Percentiles rank a stretch among this genome's conserved stretches.
Conservation (phyloP, 2,888 invertebrate genomes). For the Melinaea marsaeus region DNA sequence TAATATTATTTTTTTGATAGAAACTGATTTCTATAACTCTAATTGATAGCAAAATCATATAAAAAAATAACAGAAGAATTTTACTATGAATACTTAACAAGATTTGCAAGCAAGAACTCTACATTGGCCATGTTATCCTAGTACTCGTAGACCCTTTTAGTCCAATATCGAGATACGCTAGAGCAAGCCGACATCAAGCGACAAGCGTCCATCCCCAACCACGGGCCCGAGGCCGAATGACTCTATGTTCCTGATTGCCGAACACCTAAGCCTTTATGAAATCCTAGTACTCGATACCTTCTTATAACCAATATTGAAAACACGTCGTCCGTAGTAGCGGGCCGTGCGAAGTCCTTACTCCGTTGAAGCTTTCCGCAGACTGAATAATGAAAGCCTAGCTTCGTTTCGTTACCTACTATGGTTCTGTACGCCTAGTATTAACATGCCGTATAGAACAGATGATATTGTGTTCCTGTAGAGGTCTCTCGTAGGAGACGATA, state of each 20-base stretch:
- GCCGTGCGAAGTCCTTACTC: conserved; percentile 5
- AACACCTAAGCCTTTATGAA: conserved; percentile 33
- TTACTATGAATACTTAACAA: background rate
- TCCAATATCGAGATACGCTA: conserved; percentile 23
- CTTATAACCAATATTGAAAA: conserved; percentile 16
- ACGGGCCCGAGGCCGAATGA: conserved; percentile 27
- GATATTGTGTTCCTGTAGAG: conserved; percentile 6
- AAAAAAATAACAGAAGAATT: background rate
- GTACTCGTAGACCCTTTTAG: conserved; percentile 28
- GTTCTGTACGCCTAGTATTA: conserved; percentile 13
- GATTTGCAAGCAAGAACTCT: conserved; percentile 6
- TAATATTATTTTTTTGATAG: too few relatives aligned
- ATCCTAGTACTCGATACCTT: conserved; percentile 50
- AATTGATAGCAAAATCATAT: conserved; percentile 1
- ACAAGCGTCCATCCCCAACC: conserved; percentile 22
- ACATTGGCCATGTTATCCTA: conserved; percentile 29
- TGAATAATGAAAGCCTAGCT: background rate
- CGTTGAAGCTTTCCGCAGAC: conserved; percentile 16
- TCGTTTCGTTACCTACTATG: background rate
- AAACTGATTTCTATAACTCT: too few relatives aligned
- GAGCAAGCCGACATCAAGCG: conserved; percentile 17
- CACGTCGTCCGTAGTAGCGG: conserved; percentile 10
- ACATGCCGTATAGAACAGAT: conserved; percentile 10
- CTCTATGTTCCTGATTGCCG: conserved; percentile 2
- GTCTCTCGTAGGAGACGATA: conserved; percentile 3